A percentile compares a stretch with the other conserved stretches of the same genome.
Evolutionary conservation across 2,113 vertebrate species (phyloP).

Genomic region (Cromileptes altivelis): DNA sequence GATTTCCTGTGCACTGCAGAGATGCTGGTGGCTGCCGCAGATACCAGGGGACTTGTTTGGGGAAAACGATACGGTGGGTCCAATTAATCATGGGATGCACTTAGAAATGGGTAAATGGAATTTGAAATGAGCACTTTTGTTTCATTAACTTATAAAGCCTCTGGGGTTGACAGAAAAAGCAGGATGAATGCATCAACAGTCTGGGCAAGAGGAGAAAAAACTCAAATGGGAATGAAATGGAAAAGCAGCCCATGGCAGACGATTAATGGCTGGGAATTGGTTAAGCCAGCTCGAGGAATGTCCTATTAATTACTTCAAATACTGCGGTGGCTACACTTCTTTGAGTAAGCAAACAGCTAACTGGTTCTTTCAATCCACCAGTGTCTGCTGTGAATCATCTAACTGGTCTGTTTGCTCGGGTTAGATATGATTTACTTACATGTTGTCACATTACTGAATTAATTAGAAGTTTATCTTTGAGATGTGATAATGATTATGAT

Average conservation of each 20-base stretch:
- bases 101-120: conserved; percentile 66
- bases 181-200: conserved; percentile 42
- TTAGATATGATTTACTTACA: neutral
- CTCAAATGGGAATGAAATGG: conserved; percentile 40
- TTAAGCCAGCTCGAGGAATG: conserved; percentile 1
- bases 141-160: conserved; percentile 69
- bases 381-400: neutral
- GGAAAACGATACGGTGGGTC: conserved; percentile 16
- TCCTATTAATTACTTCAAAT: conserved; percentile 37
- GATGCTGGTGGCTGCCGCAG: conserved; percentile 30
- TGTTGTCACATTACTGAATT: neutral
- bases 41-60: conserved; percentile 35
- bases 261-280: conserved; percentile 16
- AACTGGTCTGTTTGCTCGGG: neutral
- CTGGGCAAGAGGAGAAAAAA: neutral
- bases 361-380: neutral
- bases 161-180: conserved; percentile 27
- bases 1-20: conserved; percentile 44
- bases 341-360: conserved; percentile 7
- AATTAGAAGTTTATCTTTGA: neutral
- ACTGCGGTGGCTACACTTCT: neutral
- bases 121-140: conserved; percentile 72
- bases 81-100: conserved; percentile 59
- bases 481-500: neutral
- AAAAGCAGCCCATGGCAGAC: conserved; percentile 15